Percentiles rank a stretch among this genome's conserved stretches.
These are phyloP conservation scores for Stigmatopora nigra DNA, from an alignment of 2,113 vertebrate species.

Conservation along the genomic window DNA sequence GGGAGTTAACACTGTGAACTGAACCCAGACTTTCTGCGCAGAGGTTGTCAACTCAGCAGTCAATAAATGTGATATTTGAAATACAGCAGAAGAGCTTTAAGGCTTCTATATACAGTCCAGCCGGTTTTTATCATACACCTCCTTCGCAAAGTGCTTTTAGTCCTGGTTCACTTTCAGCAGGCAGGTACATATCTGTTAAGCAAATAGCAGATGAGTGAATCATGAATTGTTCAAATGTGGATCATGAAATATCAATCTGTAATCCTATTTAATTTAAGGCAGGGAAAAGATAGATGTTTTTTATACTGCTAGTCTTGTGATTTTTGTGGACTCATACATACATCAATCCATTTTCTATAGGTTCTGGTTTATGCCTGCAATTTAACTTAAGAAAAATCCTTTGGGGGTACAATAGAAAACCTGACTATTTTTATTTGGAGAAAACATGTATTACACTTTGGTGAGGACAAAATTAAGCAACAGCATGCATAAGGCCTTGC, in stretches of 20 bases:
- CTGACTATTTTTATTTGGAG: too few species aligned
- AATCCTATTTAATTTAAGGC: not conserved
- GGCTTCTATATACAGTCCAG: not conserved
- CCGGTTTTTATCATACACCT: conserved; percentile 2
- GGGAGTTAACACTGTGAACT: not conserved
- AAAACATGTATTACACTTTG: too few species aligned
- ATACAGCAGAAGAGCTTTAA: not conserved
- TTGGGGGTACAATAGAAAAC: too few species aligned
- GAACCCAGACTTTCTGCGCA: not conserved
- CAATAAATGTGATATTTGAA: not conserved
- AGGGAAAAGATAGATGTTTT: not conserved
- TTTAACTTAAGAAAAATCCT: too few species aligned
- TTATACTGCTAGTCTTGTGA: not conserved
- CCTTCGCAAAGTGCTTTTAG: not conserved
- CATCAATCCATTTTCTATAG: too few species aligned
- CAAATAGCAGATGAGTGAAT: not conserved
- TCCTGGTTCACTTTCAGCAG: conserved; percentile 4
- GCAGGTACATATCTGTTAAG: conserved; percentile 22
- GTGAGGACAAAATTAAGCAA: too few species aligned
- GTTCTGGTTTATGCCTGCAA: too few species aligned
- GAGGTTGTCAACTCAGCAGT: not conserved
- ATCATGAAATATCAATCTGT: not conserved
- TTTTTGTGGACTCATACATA: too few species aligned
- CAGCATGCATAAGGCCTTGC: too few species aligned
- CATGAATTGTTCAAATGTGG: not conserved